Evolutionary conservation across 92 coral and sea anemone species (phyloP).

Genomic region (Actinostola sp.): DNA sequence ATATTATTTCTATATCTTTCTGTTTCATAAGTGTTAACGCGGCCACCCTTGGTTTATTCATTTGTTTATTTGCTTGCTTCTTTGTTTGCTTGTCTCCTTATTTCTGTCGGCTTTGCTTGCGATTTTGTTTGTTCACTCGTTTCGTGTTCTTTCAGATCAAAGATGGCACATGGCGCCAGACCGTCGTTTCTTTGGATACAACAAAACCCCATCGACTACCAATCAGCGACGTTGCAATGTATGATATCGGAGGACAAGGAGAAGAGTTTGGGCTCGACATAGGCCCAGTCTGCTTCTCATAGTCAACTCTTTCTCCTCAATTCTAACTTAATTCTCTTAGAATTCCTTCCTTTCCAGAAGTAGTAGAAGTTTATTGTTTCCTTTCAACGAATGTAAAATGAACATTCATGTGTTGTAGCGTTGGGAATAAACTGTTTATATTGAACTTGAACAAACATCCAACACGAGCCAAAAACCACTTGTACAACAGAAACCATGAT

Average conservation of each 20-base stretch:
- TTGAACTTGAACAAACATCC: slow-evolving; percentile 13
- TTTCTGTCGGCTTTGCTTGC: no score
- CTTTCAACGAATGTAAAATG: slow-evolving; percentile 38
- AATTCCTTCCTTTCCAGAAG: slow-evolving; percentile 20
- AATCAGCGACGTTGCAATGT: slow-evolving; percentile 83
- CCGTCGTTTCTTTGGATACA: slow-evolving; percentile 80
- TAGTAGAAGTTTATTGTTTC: slow-evolving; percentile 22
- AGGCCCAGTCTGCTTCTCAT: slow-evolving; percentile 92
- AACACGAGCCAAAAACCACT: not conserved
- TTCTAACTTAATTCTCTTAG: slow-evolving; percentile 34
- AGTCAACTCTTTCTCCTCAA: slow-evolving; percentile 23
- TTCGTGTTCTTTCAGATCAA: slow-evolving; percentile 61
- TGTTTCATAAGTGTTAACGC: no score
- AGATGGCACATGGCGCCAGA: slow-evolving; percentile 89
- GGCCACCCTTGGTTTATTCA: not conserved
- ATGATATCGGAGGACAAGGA: slow-evolving; percentile 88
- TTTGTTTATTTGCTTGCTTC: not conserved
- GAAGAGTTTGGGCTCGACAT: slow-evolving; percentile 97
- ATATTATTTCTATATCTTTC: no score
- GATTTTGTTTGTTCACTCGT: not conserved
- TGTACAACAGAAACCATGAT: not conserved
- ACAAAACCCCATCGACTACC: slow-evolving; percentile 87
- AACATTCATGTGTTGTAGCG: slow-evolving; percentile 29
- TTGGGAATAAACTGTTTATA: slow-evolving; percentile 50
- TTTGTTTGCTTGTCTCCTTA: not conserved